These are phyloP conservation scores for Onychorhynchus coronatus DNA, from an alignment of 2,113 vertebrate genomes.

Conservation along the genomic window DNA sequence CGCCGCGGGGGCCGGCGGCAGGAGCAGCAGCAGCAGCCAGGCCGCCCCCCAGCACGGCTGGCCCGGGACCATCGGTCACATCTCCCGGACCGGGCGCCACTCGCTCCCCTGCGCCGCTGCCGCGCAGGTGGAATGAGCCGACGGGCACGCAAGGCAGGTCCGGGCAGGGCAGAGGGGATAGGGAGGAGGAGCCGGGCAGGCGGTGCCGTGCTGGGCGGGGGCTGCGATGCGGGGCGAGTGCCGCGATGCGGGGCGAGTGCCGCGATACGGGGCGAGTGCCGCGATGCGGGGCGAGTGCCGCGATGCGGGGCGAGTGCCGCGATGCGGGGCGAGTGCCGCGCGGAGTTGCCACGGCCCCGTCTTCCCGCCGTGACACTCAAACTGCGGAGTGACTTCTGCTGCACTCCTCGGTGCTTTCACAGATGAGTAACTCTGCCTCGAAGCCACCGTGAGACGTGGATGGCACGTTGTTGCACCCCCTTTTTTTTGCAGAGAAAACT, in stretches of 20 bases:
- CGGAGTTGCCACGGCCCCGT: rapidly evolving
- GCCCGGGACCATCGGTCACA: constrained; percentile 51
- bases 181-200: background rate
- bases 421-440: background rate
- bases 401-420: background rate
- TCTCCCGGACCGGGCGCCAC: background rate
- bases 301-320: background rate
- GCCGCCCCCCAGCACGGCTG: background rate
- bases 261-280: background rate
- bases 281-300: background rate
- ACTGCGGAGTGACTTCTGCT: too few species aligned
- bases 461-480: background rate
- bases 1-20: background rate
- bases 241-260: too few species aligned
- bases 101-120: background rate
- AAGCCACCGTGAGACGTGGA: background rate
- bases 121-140: background rate
- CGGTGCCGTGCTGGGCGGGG: background rate
- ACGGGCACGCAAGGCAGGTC: background rate
- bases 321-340: background rate
- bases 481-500: background rate
- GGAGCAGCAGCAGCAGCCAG: background rate
- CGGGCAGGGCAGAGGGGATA: background rate
- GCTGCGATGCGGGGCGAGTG: background rate
- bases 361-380: rapidly evolving